Base-by-base conservation (phyloP, 2,113 vertebrate species). In the Plestiodon gilberti region DNA sequence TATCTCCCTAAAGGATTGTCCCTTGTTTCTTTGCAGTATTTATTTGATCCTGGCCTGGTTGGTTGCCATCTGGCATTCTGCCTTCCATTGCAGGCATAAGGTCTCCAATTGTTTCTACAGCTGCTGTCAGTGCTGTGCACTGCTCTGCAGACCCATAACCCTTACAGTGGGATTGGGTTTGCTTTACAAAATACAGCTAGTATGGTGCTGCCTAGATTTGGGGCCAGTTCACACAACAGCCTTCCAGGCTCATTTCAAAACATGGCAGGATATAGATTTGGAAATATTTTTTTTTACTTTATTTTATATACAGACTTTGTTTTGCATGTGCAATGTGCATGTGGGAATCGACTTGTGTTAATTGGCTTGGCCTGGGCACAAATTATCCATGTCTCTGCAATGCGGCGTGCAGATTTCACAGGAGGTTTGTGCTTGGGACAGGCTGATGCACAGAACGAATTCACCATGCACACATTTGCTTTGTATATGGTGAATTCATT, bases 61-160 rank as follows among this genome's bases (percentile, higher is more conserved):
- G 1, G 55, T 74, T 92, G 93, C 89, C 93, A 93, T 91, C 87
- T 95, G 93, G 89, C 87, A 74, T 5, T 71, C 62, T 90, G 94
- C 90, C 89, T 93, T 90, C 87, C 75, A 91, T 90, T 93, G 93
- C 91, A 89, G 57, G 89, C 92, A 88, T 90, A 3, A 79, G 55
- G 64, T 67, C 69, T 14, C 3, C 48, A 0, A 86, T 90, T 73
- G 57, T 87, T 95, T 93, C 93, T 92, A 83, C 94, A 94, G 93
- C 91, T 93, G 81, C 88, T 84, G 70, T 78, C 70, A 35, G 78
- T 33, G n/a, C 43, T 35, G 23, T 81, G 59, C 59, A 55, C 40
- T 30, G 35, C 28, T 74, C 59, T 65, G 25, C 79, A 52, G 40
- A 52, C 28, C 71, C 59, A 52, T 74, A 83, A 75, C 81, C 11